Conservation (phyloP, 2,888 invertebrate species). For the Octodonta nipae region DNA sequence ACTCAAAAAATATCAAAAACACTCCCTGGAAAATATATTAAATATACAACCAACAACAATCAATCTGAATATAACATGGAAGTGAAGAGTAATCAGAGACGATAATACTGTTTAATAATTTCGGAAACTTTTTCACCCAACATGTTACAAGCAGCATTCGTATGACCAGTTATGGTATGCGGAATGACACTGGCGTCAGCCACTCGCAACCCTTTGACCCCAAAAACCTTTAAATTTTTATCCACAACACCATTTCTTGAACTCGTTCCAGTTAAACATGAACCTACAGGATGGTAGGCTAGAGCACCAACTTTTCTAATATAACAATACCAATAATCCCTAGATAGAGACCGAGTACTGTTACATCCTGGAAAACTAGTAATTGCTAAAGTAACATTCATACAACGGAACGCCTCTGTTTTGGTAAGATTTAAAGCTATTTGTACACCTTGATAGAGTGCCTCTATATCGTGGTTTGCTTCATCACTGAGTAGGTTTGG, state of each 20-base stretch:
- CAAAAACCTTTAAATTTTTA: constrained; percentile 38
- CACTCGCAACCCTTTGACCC: constrained; percentile 39
- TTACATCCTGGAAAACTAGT: constrained; percentile 11
- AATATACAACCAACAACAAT: no score
- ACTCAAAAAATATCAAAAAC: no score
- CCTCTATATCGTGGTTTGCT: constrained; percentile 46
- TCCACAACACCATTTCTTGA: constrained; percentile 42
- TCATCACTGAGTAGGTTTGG: constrained; percentile 18
- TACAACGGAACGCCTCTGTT: constrained; percentile 46
- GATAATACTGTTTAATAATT: not conserved
- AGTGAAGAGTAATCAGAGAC: no score
- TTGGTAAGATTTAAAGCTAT: constrained; percentile 14
- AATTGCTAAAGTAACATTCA: constrained; percentile 42
- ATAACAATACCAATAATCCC: constrained; percentile 38
- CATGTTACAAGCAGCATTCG: constrained; percentile 40
- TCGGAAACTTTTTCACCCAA: constrained; percentile 37
- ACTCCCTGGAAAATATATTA: no score
- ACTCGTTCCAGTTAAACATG: constrained; percentile 41
- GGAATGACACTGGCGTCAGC: constrained; percentile 44
- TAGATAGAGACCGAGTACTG: constrained; percentile 37
- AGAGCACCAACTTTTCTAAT: constrained; percentile 34
- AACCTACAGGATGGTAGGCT: constrained; percentile 39
- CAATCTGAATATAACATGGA: no score
- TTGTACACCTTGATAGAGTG: constrained; percentile 45
- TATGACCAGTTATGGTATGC: constrained; percentile 37